Evolutionary conservation across 2,797 vertebrate species (phyloP), one percentile per base, ranked within the genome.

Genomic region (Molossus alvarezi): DNA sequence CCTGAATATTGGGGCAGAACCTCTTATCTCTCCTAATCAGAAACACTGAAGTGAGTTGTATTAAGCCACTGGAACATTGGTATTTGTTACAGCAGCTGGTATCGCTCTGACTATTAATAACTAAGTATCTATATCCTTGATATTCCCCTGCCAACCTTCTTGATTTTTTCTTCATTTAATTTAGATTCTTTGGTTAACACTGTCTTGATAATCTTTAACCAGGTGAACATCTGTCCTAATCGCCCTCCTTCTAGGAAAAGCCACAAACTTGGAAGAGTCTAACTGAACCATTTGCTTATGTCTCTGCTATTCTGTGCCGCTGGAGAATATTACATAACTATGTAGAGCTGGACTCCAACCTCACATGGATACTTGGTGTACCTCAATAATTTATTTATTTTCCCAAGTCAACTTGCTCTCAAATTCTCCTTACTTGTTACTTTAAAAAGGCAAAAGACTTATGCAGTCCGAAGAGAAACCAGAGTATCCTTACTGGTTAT

Each of bases 71-170:
- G 27, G 21, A 67, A 48, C 33, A 58, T 18, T 77, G 60, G 72
- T 92, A 20, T 67, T 85, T n/a, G 9, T 75, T 58, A 85, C 10
- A 77, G 72, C 67, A 92, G 60, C 15, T 64, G 25, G 7, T 48
- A 77, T 77, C 77, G 21, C 37, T 67, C 14, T 84, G 60, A 57
- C 67, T 67, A n/a, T 77, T 77, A 58, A 84, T 84, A 57, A 67
- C 27, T 67, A 57, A 92, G 27, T 92, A 92, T 53, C 57, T 84
- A 18, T 79, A 62, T 71, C 25, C 23, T 80, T 79, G n/a, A 51
- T 60, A n/a, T 69, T 87, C 9, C 23, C 7, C 53, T 55, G n/a
- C 27, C 12, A 8, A 58, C 14, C 20, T 33, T 65, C 13, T 76
- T 71, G 9, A 62, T 12, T 51, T 69, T 77, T 69, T 69, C 29